Evolutionary conservation across 2,113 vertebrate species (phyloP).

Genomic region (Rhodinocichla rosea): DNA sequence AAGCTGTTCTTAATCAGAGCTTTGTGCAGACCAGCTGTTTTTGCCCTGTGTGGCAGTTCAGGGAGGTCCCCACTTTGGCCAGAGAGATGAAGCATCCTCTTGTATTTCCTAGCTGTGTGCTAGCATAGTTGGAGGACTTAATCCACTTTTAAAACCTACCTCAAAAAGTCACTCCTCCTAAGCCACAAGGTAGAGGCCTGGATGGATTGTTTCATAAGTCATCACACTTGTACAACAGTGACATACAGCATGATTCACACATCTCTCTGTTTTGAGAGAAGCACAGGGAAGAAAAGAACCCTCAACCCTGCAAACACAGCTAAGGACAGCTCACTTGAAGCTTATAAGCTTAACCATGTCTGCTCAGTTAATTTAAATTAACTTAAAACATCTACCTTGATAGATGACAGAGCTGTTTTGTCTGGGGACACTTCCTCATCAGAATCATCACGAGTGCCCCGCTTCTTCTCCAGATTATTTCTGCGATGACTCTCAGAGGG

Average conservation of each 20-base stretch:
- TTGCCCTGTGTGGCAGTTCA: not conserved
- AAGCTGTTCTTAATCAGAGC: not conserved
- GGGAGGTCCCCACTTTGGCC: not conserved
- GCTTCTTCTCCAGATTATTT: slow-evolving; percentile 87
- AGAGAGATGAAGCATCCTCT: not conserved
- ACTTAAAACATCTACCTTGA: slow-evolving; percentile 75
- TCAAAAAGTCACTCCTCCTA: not conserved
- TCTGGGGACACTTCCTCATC: slow-evolving; percentile 84
- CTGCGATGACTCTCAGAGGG: slow-evolving; percentile 94
- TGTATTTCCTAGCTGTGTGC: not conserved
- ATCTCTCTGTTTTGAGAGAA: not conserved
- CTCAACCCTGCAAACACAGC: not conserved
- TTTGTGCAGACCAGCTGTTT: not conserved
- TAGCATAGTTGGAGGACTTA: not conserved
- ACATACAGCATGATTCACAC: not conserved
- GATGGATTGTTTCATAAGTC: not conserved
- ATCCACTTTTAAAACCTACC: not conserved
- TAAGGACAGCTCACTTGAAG: not conserved
- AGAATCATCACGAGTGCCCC: slow-evolving; percentile 81
- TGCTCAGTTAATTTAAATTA: not conserved
- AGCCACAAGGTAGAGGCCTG: not conserved
- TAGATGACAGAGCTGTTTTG: slow-evolving; percentile 60
- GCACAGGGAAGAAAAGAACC: not conserved
- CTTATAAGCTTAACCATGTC: not conserved
- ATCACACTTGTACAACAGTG: not conserved